Evolutionary conservation across 2,797 vertebrate genomes (phyloP), one percentile per base, ranked within the genome.

Genomic region (Siniperca obscura): DNA sequence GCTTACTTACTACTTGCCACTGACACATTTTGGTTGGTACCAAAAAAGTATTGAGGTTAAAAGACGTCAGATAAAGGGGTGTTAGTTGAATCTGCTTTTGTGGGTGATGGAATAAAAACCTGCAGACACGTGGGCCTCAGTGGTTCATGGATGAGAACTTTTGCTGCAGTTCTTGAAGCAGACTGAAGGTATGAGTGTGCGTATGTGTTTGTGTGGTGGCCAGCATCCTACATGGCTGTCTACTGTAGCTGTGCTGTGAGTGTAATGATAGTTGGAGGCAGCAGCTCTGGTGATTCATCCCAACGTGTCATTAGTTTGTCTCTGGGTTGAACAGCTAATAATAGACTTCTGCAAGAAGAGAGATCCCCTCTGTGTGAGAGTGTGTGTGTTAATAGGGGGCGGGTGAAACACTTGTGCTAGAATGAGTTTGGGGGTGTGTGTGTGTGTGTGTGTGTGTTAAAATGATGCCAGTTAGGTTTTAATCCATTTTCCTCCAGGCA

Each of bases 281-380:
- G 91, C 89, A 76, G 81, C 82, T 80, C 80, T 84, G 90, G 93
- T 94, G 94, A 95, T 94, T 95, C 92, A 94, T 95, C 91, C 90
- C 78, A 94, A 92, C 90, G 87, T 96, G 94, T 95, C 95, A 96
- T 96, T 96, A 95, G 95, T 95, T 94, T 96, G 95, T 96, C 95
- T 95, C 95, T 93, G 94, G 95, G 95, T 91, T 95, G 95, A 95
- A 95, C 88, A 94, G 95, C 96, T 96, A 96, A 96, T 96, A 96
- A 96, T 95, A 96, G 95, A 93, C 89, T 83, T 83, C 85, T 85
- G 90, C 89, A 74, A 90, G 91, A 93, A 87, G 90, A 93, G 94
- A 95, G 90, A 95, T 90, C 94, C 94, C 94, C 93, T 94, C 82
- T 91, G 86, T 82, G 87, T 83, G 78, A 68, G 79, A 30, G 83